phyloP scores from a whole-genome alignment of 2,797 vertebrate species.

The Syngnathus rostellatus region DNA sequence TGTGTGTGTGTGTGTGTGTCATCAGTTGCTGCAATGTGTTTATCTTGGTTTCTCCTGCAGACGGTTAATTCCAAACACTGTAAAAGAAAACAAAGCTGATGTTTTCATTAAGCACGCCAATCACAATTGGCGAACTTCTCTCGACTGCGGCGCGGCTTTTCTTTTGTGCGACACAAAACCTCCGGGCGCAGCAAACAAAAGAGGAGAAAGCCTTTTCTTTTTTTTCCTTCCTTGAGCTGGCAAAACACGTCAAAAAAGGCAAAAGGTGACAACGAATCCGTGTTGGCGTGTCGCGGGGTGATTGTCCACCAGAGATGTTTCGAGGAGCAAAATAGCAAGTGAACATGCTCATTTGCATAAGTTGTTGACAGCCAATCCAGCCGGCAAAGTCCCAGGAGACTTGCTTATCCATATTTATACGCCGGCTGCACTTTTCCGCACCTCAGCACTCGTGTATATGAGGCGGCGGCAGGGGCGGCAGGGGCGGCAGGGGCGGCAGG shows the following conservation, averaged over 20 bases:
- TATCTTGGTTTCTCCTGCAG: no score
- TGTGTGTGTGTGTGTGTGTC: no score
- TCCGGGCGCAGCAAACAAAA: neutral
- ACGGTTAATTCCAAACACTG: neutral
- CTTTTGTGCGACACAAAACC: neutral
- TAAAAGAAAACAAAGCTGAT: no score
- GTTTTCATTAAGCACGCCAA: neutral
- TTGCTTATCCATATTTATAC: constrained; percentile 33
- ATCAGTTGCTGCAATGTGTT: no score
- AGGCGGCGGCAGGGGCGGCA: constrained; percentile 9
- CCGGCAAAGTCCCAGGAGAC: constrained; percentile 23
- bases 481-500: constrained; percentile 7
- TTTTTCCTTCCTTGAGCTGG: constrained; percentile 29
- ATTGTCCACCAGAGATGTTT: constrained; percentile 33
- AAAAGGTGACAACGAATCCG: constrained; percentile 22
- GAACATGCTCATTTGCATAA: constrained; percentile 40
- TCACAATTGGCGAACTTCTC: neutral
- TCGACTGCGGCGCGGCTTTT: neutral
- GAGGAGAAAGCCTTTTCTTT: neutral
- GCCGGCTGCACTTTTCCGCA: constrained; percentile 10
- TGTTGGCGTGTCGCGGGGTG: neutral
- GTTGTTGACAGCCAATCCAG: constrained; percentile 31
- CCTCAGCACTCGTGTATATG: neutral
- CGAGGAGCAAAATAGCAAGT: constrained; percentile 23
- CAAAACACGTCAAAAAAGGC: constrained; percentile 15